Percentiles rank a stretch among this genome's conserved stretches.
phyloP scores from a whole-genome alignment of 2,113 vertebrate species.

The Hippotragus niger region DNA sequence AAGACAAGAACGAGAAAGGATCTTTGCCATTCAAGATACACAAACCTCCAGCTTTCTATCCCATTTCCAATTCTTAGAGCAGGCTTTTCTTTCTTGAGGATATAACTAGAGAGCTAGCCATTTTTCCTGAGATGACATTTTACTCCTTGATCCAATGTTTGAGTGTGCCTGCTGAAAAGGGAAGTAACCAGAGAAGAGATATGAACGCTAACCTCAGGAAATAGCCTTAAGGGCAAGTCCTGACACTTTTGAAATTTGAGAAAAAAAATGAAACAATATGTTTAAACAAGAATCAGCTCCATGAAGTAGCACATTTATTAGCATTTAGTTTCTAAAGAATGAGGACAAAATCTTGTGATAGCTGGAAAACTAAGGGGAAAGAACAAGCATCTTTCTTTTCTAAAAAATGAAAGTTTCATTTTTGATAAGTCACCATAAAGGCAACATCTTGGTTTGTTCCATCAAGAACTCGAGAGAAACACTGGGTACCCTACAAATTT shows the following conservation, averaged over 20 bases:
- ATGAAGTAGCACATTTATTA: neutral
- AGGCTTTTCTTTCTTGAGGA: neutral
- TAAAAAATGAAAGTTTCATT: neutral
- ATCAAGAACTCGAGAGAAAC: neutral
- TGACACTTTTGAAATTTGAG: neutral
- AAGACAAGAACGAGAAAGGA: neutral
- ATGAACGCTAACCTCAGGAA: neutral
- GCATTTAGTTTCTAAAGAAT: slow-evolving; percentile 9
- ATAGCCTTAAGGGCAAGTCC: neutral
- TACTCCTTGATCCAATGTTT: neutral
- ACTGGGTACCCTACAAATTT: neutral
- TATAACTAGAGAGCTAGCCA: neutral
- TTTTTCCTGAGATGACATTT: neutral
- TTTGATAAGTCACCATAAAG: neutral
- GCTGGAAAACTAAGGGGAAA: neutral
- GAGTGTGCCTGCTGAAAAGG: neutral
- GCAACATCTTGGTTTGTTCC: neutral
- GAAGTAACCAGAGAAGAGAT: neutral
- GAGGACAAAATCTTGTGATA: neutral
- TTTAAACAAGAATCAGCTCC: neutral
- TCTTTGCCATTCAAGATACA: neutral
- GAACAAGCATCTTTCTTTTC: neutral
- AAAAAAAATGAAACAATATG: neutral
- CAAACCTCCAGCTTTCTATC: neutral
- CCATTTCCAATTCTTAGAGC: neutral